Base-by-base conservation (phyloP, 2,113 vertebrate species). In the Balaeniceps rex region DNA sequence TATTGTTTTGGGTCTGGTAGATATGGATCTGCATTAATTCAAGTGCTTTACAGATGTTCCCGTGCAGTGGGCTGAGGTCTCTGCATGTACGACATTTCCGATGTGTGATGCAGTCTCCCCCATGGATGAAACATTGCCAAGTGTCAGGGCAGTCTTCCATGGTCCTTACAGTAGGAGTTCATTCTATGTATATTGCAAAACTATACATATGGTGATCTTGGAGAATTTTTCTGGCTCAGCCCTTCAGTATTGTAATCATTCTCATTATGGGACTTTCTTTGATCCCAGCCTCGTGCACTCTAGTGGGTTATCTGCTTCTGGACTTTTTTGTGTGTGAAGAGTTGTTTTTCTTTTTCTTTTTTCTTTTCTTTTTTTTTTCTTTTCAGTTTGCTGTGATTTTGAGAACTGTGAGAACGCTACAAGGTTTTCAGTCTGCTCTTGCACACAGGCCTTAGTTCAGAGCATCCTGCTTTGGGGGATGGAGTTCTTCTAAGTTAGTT, bases 51-150 rank as follows among this genome's bases (percentile, higher is more conserved):
- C 5, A 63, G 28, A n/a, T 31, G 11, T 34, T 88, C 8, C 21
- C 10, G 3, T 16, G 49, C 3, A 3, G 16, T 14, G 22, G 31
- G 54, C 19, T 44, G 69, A 84, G 28, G 10, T 52, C 7, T 81
- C 25, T 44, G 10, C 1, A 1, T 26, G 9, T 29, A 3, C 34
- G 21, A 14, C 3, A 25, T 46, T 46, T 68, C 33, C 2, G 2
- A 46, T 12, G 3, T 16, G 12, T 17, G 25, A 38, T 46, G 11
- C 24, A 25, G 31, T 70, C 14, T 46, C 34, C 12, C 10, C 11
- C 23, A 21, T 19, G 55, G 23, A 54, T 15, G 46, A 63, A 74
- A 19, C 40, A 44, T 7, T 54, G 12, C 9, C 14, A 29, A 34
- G 25, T 8, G 40, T 64, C 61, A 47, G 18, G 22, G 12, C 9